Evolutionary conservation across 2,888 invertebrate genomes (phyloP).

Genomic region (Steinernema hermaphroditum): DNA sequence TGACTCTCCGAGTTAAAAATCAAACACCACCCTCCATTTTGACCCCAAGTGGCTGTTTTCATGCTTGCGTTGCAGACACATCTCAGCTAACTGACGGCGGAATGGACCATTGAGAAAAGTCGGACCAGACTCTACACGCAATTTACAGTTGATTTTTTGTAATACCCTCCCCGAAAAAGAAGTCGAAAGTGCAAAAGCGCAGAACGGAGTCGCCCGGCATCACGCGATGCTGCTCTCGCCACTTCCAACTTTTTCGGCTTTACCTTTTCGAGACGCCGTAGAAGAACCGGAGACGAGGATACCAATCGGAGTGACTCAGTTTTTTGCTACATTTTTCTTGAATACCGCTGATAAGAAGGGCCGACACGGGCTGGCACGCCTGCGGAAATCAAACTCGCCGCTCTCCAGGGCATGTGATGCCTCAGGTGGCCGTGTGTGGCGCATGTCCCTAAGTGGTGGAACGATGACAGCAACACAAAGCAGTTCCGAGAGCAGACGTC

Average conservation of each 20-base stretch:
- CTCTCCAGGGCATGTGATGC: neutral
- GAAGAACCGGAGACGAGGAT: no score
- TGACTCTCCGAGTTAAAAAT: neutral
- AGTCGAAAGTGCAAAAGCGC: neutral
- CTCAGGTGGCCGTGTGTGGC: neutral
- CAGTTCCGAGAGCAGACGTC: neutral
- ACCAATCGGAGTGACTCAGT: neutral
- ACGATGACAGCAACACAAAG: neutral
- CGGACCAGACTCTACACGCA: no score
- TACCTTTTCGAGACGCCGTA: no score
- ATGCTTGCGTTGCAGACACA: no score
- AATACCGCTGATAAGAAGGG: neutral
- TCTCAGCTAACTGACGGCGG: no score
- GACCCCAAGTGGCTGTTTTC: no score
- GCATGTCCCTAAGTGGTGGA: neutral
- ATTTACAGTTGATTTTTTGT: neutral
- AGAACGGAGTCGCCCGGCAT: neutral
- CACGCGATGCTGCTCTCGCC: no score
- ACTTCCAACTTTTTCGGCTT: no score
- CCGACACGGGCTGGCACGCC: neutral
- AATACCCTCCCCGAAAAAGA: neutral
- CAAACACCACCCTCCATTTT: neutral
- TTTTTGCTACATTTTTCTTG: slow-evolving; percentile 8
- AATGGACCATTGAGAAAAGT: no score
- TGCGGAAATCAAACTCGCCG: neutral